Conservation (phyloP, 2,888 invertebrate genomes). For the Pyrgus malvae region DNA sequence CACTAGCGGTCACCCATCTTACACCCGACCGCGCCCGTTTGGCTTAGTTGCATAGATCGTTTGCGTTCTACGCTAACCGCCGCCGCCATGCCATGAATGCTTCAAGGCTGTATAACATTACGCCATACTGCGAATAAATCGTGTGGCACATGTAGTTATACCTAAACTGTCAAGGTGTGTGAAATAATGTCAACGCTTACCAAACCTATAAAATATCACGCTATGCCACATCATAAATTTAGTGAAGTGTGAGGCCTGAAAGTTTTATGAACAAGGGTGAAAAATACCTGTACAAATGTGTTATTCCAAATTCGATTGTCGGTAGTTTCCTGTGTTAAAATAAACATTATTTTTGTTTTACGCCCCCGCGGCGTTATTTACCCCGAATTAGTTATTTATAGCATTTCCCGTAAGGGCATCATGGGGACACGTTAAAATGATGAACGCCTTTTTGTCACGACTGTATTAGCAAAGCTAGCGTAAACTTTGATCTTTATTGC, state of each 20-base stretch:
- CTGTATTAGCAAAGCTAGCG: conserved; percentile 2
- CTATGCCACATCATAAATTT: neutral
- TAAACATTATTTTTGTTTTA: conserved; percentile 9
- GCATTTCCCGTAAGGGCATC: conserved; percentile 18
- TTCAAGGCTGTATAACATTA: no score
- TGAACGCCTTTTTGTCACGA: conserved; percentile 25
- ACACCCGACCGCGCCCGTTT: no score
- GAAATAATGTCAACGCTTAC: no score
- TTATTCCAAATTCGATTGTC: conserved; percentile 15
- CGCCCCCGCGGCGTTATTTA: conserved; percentile 14
- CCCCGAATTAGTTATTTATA: conserved; percentile 21
- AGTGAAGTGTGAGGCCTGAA: conserved; percentile 5
- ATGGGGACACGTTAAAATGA: conserved; percentile 25
- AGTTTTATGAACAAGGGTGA: conserved; percentile 6
- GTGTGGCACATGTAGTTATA: no score
- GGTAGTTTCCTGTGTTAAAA: conserved; percentile 13
- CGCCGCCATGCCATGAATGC: no score
- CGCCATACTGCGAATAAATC: no score
- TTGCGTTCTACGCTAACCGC: no score
- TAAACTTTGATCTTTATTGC: conserved; percentile 7
- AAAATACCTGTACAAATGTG: conserved; percentile 3
- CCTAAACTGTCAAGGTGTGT: no score
- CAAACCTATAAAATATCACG: no score
- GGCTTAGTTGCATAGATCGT: no score
- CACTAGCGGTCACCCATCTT: no score